Percentiles rank a stretch among this genome's conserved stretches.
These are phyloP conservation scores for Manis pentadactyla DNA, from an alignment of 2,797 vertebrate genomes.

Conservation along the genomic window DNA sequence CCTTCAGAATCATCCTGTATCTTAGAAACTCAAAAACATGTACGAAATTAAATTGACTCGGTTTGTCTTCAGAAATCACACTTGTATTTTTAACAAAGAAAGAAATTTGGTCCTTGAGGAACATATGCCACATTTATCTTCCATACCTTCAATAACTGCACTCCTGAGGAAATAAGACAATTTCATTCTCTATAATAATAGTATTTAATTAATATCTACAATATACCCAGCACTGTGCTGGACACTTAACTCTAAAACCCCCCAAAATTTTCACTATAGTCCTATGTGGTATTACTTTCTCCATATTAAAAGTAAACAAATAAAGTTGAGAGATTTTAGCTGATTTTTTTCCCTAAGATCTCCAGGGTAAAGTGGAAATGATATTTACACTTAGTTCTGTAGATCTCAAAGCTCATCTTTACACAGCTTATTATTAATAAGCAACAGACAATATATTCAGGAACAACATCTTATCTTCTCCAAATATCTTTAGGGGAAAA, in stretches of 20 bases:
- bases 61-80: not conserved
- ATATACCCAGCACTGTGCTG: not conserved
- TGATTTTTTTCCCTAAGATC: not conserved
- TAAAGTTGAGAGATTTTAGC: slow-evolving; percentile 51
- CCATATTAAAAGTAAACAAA: slow-evolving; percentile 35
- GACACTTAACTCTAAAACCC: not conserved
- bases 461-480: slow-evolving; percentile 45
- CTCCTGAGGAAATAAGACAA: not conserved
- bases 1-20: not conserved
- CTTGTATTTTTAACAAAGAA: slow-evolving; percentile 2
- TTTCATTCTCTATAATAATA: not conserved
- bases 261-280: not conserved
- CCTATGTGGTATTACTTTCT: not conserved
- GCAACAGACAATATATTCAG: not conserved
- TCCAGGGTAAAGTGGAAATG: slow-evolving; percentile 52
- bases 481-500: slow-evolving; percentile 51
- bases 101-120: slow-evolving; percentile 9
- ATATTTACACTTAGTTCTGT: not conserved
- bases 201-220: slow-evolving; percentile 2
- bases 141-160: not conserved
- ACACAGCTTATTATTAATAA: slow-evolving; percentile 16
- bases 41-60: not conserved
- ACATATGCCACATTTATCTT: not conserved
- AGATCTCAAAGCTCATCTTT: slow-evolving; percentile 57
- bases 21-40: not conserved